These are phyloP conservation scores for Drosophila takahashii DNA, from an alignment of 1,140 invertebrate species.

Conservation along the genomic window DNA sequence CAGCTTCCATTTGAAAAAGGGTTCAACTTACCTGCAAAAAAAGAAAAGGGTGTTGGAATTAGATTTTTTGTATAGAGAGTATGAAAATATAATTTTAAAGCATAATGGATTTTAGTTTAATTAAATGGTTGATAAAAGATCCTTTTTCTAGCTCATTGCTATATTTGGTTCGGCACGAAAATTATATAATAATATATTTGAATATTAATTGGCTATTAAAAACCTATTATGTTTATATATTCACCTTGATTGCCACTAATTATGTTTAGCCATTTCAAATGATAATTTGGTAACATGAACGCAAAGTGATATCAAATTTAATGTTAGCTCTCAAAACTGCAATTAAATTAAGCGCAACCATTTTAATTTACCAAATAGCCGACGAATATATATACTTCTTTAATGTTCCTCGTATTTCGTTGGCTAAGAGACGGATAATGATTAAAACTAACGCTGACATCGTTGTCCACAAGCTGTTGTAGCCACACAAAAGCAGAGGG, in stretches of 20 bases:
- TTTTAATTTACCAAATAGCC: constrained; percentile 2
- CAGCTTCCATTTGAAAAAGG: background rate
- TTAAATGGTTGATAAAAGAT: background rate
- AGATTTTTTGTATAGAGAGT: background rate
- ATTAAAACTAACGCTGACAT: constrained; percentile 66
- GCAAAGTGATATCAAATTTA: too few relatives aligned
- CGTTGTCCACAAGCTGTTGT: constrained; percentile 66
- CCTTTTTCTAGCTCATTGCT: too few relatives aligned
- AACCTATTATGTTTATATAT: too few relatives aligned
- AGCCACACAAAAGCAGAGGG: constrained; percentile 17
- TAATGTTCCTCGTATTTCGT: constrained; percentile 7
- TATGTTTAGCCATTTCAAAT: background rate
- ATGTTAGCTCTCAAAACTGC: constrained; percentile 1
- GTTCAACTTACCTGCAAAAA: constrained; percentile 31
- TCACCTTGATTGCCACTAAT: too few relatives aligned
- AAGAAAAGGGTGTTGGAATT: background rate
- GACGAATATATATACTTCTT: constrained; percentile 3
- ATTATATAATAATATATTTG: too few relatives aligned
- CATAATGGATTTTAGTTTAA: background rate
- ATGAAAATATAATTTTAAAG: background rate
- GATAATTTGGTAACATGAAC: background rate
- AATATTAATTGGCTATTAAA: too few relatives aligned
- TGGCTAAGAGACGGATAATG: constrained; percentile 41
- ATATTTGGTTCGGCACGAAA: too few relatives aligned
- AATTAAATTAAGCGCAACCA: constrained; percentile 23